phyloP scores from a whole-genome alignment of 2,113 vertebrate genomes.

The Mastomys natalensis region DNA sequence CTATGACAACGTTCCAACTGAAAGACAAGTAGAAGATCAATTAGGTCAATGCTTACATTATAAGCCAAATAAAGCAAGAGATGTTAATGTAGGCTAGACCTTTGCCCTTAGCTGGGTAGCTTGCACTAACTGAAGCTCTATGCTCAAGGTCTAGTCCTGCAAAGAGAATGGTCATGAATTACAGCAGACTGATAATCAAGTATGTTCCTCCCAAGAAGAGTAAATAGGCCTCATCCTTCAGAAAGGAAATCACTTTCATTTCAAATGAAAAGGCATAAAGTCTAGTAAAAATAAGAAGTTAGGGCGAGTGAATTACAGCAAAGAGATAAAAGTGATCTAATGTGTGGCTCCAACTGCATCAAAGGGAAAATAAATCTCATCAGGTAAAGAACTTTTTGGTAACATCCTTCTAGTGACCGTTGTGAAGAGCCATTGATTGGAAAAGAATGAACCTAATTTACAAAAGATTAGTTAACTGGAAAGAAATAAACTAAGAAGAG shows the following conservation, averaged over 20 bases:
- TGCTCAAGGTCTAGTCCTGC: not conserved
- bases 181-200: not conserved
- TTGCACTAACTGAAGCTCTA: not conserved
- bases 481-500: not conserved
- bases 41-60: not conserved
- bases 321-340: not conserved
- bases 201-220: not conserved
- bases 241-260: not conserved
- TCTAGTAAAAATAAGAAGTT: not conserved
- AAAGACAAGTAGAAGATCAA: not conserved
- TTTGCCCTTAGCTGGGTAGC: not conserved
- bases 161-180: not conserved
- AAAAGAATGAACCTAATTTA: not conserved
- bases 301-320: not conserved
- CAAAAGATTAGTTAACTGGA: not conserved
- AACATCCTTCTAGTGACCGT: not conserved
- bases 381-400: not conserved
- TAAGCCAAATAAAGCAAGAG: too few species aligned
- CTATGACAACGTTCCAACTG: not conserved
- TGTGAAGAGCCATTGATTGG: not conserved
- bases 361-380: not conserved
- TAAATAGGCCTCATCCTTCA: not conserved
- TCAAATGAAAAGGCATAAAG: not conserved
- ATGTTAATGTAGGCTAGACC: not conserved
- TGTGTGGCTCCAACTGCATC: not conserved